Evolutionary conservation across 2,888 invertebrate species (phyloP).

Genomic region (Drosophila bunnanda): DNA sequence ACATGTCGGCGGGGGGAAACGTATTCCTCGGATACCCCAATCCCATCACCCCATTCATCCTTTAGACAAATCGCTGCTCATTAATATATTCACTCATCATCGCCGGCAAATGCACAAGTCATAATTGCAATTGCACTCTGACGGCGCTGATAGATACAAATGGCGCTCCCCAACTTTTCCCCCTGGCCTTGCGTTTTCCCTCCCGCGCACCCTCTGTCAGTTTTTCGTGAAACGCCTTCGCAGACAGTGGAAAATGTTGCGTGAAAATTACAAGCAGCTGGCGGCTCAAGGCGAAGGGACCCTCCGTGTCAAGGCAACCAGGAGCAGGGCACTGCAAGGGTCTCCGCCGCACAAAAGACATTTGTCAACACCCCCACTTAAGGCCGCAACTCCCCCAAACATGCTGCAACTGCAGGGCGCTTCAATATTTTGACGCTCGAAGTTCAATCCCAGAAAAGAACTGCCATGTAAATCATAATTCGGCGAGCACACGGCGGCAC

Average conservation of each 20-base stretch:
- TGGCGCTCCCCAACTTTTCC: conserved; percentile 35
- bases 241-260: conserved; percentile 71
- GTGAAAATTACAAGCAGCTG: conserved; percentile 81
- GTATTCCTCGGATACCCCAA: neutral
- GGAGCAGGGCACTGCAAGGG: conserved; percentile 11
- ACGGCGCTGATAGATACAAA: conserved; percentile 77
- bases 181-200: conserved; percentile 7
- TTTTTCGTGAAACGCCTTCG: conserved; percentile 62
- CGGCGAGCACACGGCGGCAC: conserved; percentile 16
- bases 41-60: conserved; percentile 18
- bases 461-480: conserved; percentile 67
- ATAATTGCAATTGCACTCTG: conserved; percentile 75
- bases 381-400: conserved; percentile 20
- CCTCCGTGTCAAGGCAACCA: conserved; percentile 26
- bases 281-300: conserved; percentile 39
- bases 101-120: conserved; percentile 66
- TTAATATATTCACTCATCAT: conserved; percentile 84
- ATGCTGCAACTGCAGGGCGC: conserved; percentile 7
- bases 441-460: conserved; percentile 66
- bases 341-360: conserved; percentile 66
- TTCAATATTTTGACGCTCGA: conserved; percentile 76
- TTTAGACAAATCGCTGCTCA: conserved; percentile 82
- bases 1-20: conserved; percentile 28
- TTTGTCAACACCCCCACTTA: conserved; percentile 81
- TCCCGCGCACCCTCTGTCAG: neutral